phyloP scores from a whole-genome alignment of 2,888 invertebrate species.

The Athalia rosae region DNA sequence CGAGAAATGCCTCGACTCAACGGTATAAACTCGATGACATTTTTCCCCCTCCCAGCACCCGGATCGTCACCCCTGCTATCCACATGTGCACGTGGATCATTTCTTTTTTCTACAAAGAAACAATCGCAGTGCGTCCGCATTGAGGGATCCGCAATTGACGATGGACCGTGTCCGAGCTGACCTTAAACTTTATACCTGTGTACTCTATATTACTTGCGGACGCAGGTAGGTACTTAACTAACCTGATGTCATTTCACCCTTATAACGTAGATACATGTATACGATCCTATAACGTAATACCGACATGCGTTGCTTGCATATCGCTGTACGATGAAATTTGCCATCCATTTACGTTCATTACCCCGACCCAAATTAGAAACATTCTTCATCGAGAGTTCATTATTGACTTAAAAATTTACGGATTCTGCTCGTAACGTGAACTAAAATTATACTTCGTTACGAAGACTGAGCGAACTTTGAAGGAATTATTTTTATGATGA shows the following conservation, averaged over 20 bases:
- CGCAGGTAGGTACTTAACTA: too few relatives aligned
- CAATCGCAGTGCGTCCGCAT: background rate
- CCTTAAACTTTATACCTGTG: background rate
- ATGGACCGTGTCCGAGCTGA: background rate
- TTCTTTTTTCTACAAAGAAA: background rate
- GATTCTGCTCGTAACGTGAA: too few relatives aligned
- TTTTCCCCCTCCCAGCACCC: background rate
- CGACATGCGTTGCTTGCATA: too few relatives aligned
- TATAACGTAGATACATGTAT: too few relatives aligned
- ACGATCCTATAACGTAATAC: too few relatives aligned
- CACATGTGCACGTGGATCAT: background rate
- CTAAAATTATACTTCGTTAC: too few relatives aligned
- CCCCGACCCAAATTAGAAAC: constrained; percentile 20
- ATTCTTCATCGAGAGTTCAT: too few relatives aligned
- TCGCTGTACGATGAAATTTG: constrained; percentile 2
- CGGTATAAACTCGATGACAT: background rate
- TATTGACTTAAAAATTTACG: too few relatives aligned
- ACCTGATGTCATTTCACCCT: too few relatives aligned
- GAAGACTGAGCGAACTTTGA: too few relatives aligned
- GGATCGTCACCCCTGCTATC: background rate
- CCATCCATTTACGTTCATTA: constrained; percentile 5
- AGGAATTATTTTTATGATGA: too few relatives aligned
- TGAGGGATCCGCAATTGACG: constrained; percentile 8
- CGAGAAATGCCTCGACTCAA: background rate
- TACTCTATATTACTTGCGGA: background rate